Evolutionary conservation across 2,888 invertebrate genomes (phyloP).

Genomic region (Norana najaformis): DNA sequence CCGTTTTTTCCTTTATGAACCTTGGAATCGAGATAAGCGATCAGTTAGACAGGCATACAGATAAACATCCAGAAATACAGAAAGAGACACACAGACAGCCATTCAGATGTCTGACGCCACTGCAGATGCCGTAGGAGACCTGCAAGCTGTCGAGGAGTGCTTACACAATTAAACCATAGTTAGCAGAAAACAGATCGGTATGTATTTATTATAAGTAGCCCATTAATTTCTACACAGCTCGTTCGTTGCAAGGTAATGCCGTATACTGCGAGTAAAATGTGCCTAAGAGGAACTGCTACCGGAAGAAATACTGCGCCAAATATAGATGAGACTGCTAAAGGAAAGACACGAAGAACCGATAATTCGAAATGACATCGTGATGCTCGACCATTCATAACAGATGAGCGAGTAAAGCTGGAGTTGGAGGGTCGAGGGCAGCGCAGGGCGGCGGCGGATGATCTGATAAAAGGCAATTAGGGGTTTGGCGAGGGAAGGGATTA

Average conservation of each 20-base stretch:
- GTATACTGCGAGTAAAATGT: too few species aligned
- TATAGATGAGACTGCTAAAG: neutral
- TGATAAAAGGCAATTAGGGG: neutral
- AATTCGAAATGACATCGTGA: neutral
- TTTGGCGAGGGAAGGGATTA: neutral
- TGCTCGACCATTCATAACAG: neutral
- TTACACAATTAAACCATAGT: too few species aligned
- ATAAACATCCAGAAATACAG: too few species aligned
- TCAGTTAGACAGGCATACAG: neutral
- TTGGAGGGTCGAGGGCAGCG: neutral
- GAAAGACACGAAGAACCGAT: neutral
- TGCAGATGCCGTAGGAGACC: too few species aligned
- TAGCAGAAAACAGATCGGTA: too few species aligned
- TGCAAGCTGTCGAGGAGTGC: too few species aligned
- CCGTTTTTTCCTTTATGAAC: neutral
- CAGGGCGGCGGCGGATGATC: neutral
- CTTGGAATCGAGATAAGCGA: neutral
- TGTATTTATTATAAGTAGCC: too few species aligned
- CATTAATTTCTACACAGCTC: too few species aligned
- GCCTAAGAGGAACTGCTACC: neutral
- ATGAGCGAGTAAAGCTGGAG: neutral
- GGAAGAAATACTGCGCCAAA: too few species aligned
- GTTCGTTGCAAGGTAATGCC: too few species aligned
- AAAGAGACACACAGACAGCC: neutral
- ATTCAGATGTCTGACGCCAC: too few species aligned